Conservation (phyloP, 1,140 invertebrate genomes). For the Heliconius himera region DNA sequence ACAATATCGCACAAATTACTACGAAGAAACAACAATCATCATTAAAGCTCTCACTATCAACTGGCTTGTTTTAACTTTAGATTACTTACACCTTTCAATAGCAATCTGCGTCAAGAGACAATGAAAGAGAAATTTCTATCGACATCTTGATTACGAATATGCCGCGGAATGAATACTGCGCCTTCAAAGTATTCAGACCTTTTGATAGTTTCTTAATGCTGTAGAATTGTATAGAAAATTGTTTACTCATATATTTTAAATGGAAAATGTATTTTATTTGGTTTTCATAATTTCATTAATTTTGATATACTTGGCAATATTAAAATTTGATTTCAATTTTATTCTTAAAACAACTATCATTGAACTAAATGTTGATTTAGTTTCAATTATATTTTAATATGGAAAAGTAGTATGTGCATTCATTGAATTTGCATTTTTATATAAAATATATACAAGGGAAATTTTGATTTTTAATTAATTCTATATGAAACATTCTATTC, state of each 20-base stretch:
- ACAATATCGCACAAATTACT: background rate
- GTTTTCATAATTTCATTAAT: too few relatives aligned
- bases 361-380: too few relatives aligned
- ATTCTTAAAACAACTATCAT: too few relatives aligned
- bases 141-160: slow-evolving; percentile 19
- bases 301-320: too few relatives aligned
- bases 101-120: slow-evolving; percentile 14
- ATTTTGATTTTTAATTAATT: background rate
- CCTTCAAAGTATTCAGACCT: background rate
- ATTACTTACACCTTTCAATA: slow-evolving; percentile 23
- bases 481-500: too few relatives aligned
- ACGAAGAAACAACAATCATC: slow-evolving; percentile 12
- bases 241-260: background rate
- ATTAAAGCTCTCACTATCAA: background rate
- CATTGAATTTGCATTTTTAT: background rate
- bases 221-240: background rate
- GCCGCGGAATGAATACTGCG: background rate
- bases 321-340: too few relatives aligned
- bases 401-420: background rate
- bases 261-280: too few relatives aligned
- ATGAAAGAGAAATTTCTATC: slow-evolving; percentile 18
- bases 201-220: background rate
- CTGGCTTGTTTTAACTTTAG: slow-evolving; percentile 27
- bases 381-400: background rate
- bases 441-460: background rate